Percentiles rank a stretch among this genome's conserved stretches.
phyloP scores from a whole-genome alignment of 2,113 vertebrate species.

The Planiliza haematocheilus region DNA sequence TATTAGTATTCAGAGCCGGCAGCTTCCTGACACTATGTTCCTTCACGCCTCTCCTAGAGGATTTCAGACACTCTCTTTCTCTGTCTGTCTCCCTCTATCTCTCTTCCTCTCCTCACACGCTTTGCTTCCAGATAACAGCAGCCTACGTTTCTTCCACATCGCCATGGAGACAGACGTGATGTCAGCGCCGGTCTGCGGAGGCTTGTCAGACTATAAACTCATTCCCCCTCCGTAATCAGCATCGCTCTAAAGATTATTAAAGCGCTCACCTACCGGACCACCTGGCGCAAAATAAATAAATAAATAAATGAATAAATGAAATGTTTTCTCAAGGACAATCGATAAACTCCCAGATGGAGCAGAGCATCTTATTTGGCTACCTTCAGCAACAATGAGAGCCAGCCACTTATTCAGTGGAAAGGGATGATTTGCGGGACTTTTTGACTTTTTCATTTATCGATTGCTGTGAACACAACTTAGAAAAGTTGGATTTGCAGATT shows the following conservation, averaged over 20 bases:
- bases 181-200: constrained; percentile 75
- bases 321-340: constrained; percentile 44
- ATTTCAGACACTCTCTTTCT: constrained; percentile 76
- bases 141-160: constrained; percentile 73
- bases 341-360: constrained; percentile 52
- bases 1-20: constrained; percentile 78
- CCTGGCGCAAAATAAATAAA: constrained; percentile 41
- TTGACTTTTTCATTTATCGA: constrained; percentile 14
- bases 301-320: too few relatives aligned
- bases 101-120: constrained; percentile 52
- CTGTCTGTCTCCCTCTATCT: constrained; percentile 59
- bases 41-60: constrained; percentile 79
- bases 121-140: constrained; percentile 69
- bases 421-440: constrained; percentile 32
- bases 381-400: constrained; percentile 16
- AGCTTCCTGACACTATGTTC: constrained; percentile 80
- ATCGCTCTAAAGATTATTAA: constrained; percentile 62
- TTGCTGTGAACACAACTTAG: background rate
- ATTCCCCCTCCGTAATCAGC: constrained; percentile 46
- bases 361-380: constrained; percentile 50
- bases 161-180: constrained; percentile 87
- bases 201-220: constrained; percentile 62
- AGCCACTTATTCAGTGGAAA: constrained; percentile 35
- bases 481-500: constrained; percentile 10
- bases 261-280: constrained; percentile 43